Base-by-base conservation (phyloP, 2,113 vertebrate species). In the Ictidomys tridecemlineatus region DNA sequence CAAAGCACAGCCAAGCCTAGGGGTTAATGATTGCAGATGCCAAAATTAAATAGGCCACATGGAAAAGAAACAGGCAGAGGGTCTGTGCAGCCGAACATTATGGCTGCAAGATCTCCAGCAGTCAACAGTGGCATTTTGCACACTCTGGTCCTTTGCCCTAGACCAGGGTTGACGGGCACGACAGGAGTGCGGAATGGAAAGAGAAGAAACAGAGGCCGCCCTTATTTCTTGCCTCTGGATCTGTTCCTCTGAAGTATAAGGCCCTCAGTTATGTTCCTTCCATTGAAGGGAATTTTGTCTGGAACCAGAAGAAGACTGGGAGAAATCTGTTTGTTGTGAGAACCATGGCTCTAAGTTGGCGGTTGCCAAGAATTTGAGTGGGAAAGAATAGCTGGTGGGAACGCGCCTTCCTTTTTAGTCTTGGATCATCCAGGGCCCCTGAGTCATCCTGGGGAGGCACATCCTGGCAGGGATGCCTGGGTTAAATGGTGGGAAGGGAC, bases 31-130 rank as follows among this genome's bases (percentile, higher is more conserved):
- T 73, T 32, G 22, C 32, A 58, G 96, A 85, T 53, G 97, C 97
- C 97, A 97, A 76, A 94, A 95, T 96, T 96, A 98, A 98, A 83
- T 95, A 97, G 97, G 97, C 96, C 97, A 96, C 97, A 97, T 79
- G 61, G 96, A 97, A 93, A 89, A 96, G 93, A 83, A 97, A 87
- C 94, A 92, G 92, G 92, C 97, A 85, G 17, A 82, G 73, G 53
- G 67, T 13, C 80, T 77, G 82, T 78, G 45, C 24, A 86, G 97
- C 90, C 93, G 97, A 94, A 92, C 97, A 85, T 94, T 84, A 95
- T 0, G 0, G 37, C 95, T 95, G 73, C 88, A 92, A 87, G 88
- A 63, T 13, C 85, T 51, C 88, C 87, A 20, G 69, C n/a, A 93
- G 74, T 22, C 91, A 96, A 96, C 96, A 97, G 96, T 8, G n/a